These are phyloP conservation scores for Dasypus novemcinctus DNA, from an alignment of 2,113 vertebrate species.

Conservation along the genomic window DNA sequence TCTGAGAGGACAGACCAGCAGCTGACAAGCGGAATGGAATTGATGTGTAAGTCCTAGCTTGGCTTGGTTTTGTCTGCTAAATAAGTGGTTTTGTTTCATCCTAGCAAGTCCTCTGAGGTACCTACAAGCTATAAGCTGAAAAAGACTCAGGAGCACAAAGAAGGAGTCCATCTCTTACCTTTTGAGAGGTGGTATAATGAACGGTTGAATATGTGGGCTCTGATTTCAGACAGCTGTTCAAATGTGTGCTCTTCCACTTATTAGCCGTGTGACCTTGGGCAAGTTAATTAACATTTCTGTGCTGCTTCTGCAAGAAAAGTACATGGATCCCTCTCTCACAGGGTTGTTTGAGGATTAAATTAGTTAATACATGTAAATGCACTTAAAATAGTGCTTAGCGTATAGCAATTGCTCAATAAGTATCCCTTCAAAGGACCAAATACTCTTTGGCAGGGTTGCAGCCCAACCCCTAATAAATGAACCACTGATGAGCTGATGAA, in stretches of 20 bases:
- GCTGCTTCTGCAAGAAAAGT: not conserved
- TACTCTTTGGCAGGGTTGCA: not conserved
- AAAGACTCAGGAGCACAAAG: not conserved
- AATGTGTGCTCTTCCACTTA: not conserved
- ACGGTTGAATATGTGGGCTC: not conserved
- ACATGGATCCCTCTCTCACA: not conserved
- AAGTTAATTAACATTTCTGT: not conserved
- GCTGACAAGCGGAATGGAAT: not conserved
- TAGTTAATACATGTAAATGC: not conserved
- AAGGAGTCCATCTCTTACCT: not conserved
- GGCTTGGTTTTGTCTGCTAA: not conserved
- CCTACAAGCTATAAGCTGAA: not conserved
- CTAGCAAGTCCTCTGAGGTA: not conserved
- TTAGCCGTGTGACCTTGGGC: not conserved
- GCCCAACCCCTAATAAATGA: not conserved
- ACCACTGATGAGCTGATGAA: not conserved
- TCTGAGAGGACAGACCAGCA: not conserved
- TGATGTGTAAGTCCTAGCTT: not conserved
- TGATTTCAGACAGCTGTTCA: not conserved
- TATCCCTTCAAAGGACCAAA: not conserved
- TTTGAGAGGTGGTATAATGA: not conserved
- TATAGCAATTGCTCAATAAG: not conserved
- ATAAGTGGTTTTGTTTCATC: not conserved
- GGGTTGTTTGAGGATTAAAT: not conserved
- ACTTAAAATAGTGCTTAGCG: not conserved